A percentile compares a stretch with the other conserved stretches of the same genome.
phyloP scores from a whole-genome alignment of 2,113 vertebrate species.

The Coryphaenoides rupestris region DNA sequence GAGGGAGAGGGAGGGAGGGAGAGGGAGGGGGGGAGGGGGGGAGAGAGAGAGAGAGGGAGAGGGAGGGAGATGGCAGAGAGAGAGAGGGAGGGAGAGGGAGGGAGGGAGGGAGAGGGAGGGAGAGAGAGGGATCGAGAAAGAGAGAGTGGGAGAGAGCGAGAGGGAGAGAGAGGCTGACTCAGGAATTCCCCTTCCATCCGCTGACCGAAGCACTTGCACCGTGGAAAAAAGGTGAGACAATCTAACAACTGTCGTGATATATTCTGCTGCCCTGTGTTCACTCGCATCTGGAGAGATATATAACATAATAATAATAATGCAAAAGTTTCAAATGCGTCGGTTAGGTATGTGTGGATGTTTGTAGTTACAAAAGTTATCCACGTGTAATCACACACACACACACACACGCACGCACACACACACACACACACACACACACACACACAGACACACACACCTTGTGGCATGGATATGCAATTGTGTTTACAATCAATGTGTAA shows the following conservation, averaged over 20 bases:
- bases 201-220: slow-evolving; percentile 31
- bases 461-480: too few species aligned
- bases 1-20: too few species aligned
- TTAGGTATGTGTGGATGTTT: neutral
- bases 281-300: neutral
- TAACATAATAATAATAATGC: too few species aligned
- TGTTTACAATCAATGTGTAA: too few species aligned
- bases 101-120: neutral
- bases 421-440: too few species aligned
- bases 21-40: too few species aligned
- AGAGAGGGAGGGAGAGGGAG: neutral
- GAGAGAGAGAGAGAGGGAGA: too few species aligned
- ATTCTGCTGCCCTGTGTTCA: slow-evolving; percentile 1
- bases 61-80: neutral
- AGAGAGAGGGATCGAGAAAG: neutral
- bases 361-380: too few species aligned
- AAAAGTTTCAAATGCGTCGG: neutral
- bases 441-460: too few species aligned
- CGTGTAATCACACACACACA: too few species aligned
- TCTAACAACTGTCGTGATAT: neutral
- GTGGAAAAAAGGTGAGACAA: slow-evolving; percentile 57
- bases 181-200: slow-evolving; percentile 9
- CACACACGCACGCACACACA: too few species aligned
- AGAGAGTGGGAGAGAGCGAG: slow-evolving; percentile 2
- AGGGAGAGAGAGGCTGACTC: slow-evolving; percentile 22